Base-by-base conservation (phyloP, 2,888 invertebrate genomes). In the Phymatocera aterrima region DNA sequence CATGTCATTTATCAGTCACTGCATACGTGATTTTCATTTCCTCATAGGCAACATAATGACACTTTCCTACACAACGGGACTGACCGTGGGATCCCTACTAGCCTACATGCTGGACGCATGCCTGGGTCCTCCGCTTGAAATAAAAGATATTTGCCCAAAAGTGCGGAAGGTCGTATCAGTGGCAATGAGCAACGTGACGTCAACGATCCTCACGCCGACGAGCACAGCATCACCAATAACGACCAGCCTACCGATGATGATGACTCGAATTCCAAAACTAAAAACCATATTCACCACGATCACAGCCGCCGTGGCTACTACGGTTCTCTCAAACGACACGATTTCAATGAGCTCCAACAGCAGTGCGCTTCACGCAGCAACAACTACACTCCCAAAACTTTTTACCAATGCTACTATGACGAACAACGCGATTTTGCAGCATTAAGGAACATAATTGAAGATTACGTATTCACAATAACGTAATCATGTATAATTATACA, bases 1-100 rank as follows among this genome's bases (percentile, higher is more conserved):
- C n/a, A n/a, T n/a, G n/a, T n/a, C n/a, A n/a, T n/a, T n/a, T n/a
- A n/a, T n/a, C n/a, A n/a, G n/a, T n/a, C n/a, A n/a, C n/a, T n/a
- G n/a, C n/a, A n/a, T n/a, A n/a, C n/a, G 31, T n/a, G 10, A 18
- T 6, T n/a, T 18, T 31, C 51, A 40, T 77, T 68, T 70, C 65
- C 75, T 91, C 89, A 54, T 91, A 96, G 96, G 96, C 68, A 98
- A 98, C 88, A 96, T 98, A 91, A 98, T 98, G 97, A 98, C 97
- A 0, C 90, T 98, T 1, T 96, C 97, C 0, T 98, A 98, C 91
- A 97, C 96, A 90, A 94, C 97, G 51, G 98, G 97, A 0, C 92
- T 98, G 72, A 95, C 97, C 0, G 93, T 95, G 0, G 98, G 98
- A 1, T 96, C 97, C 0, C 91, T 96, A 21, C 94, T 97, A 77